Percentiles rank a stretch among this genome's conserved stretches.
These are phyloP conservation scores for Rissa tridactyla DNA, from an alignment of 2,113 vertebrate species.

Conservation along the genomic window DNA sequence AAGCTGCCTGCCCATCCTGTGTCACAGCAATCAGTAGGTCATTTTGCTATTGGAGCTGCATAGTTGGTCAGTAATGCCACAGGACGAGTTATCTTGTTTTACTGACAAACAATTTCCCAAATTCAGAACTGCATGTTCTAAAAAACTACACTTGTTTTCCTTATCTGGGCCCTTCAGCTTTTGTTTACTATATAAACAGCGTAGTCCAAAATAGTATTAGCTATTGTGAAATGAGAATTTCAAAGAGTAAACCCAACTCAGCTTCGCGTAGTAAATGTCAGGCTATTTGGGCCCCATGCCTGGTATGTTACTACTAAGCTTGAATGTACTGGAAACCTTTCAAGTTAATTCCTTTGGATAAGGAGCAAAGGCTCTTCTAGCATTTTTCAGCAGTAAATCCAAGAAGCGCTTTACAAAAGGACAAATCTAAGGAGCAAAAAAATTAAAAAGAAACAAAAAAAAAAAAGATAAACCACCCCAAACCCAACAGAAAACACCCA, in stretches of 20 bases:
- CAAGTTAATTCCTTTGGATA: neutral
- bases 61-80: neutral
- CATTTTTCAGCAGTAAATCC: neutral
- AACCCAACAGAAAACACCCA: neutral
- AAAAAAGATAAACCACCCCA: neutral
- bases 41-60: neutral
- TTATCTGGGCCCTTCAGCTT: neutral
- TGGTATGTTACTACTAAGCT: neutral
- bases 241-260: neutral
- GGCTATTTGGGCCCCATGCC: neutral
- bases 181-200: constrained; percentile 12
- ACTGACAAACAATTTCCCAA: neutral
- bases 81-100: neutral
- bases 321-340: neutral
- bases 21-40: neutral
- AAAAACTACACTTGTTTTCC: neutral
- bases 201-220: neutral
- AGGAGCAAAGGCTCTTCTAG: neutral
- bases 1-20: neutral
- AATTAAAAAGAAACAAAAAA: too few species aligned
- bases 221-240: constrained; percentile 11
- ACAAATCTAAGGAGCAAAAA: too few species aligned
- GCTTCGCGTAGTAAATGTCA: neutral
- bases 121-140: neutral
- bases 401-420: neutral